Conservation (phyloP, 35 echinoderm and acorn worm genomes). For the Holothuria glaberrima region DNA sequence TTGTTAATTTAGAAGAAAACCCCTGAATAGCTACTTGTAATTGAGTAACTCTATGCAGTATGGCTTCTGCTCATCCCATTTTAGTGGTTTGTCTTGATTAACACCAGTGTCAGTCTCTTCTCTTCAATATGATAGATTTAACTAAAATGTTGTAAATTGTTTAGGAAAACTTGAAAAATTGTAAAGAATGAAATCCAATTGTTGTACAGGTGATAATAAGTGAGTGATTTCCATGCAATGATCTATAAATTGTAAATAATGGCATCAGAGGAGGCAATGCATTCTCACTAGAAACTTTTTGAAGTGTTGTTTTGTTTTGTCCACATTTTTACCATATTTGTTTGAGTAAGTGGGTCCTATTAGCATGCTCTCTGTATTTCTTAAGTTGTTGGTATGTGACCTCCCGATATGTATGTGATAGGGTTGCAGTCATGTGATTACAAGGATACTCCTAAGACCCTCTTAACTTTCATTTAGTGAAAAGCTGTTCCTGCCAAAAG, state of each 20-base stretch:
- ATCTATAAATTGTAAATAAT: conserved; percentile 52
- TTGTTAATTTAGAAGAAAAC: too few species aligned
- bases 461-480: too few species aligned
- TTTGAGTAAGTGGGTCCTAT: conserved; percentile 7
- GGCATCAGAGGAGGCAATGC: background rate
- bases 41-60: too few species aligned
- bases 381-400: too few species aligned
- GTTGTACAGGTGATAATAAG: conserved; percentile 44
- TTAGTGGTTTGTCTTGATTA: too few species aligned
- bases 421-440: too few species aligned
- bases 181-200: conserved; percentile 25
- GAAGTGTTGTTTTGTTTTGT: conserved; percentile 42
- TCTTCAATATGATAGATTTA: background rate
- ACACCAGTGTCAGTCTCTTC: too few species aligned
- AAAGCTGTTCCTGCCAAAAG: too few species aligned
- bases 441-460: too few species aligned
- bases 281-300: conserved; percentile 17
- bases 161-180: conserved; percentile 12
- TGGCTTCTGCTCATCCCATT: too few species aligned
- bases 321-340: background rate
- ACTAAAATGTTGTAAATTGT: conserved; percentile 37
- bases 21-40: too few species aligned
- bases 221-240: conserved; percentile 39
- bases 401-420: too few species aligned
- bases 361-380: conserved; percentile 19